Base-by-base conservation (phyloP, 2,888 invertebrate genomes). In the Drosophila sordidula region DNA sequence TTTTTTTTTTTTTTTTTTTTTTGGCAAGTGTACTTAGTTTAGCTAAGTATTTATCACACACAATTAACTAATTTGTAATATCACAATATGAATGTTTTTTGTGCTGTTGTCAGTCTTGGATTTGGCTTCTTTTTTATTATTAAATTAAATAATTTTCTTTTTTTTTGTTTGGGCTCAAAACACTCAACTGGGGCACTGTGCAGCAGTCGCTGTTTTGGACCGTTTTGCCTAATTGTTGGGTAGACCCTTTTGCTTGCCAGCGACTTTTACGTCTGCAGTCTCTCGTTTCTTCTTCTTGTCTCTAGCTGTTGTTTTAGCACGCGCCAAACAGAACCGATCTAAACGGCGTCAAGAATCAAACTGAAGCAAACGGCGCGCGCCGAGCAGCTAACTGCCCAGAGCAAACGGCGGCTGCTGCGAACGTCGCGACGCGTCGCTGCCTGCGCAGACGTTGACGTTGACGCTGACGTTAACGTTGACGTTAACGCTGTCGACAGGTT, bases 321-420 rank as follows among this genome's bases (percentile, higher is more conserved):
- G 66, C 63, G 54, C 62, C 66, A 61, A 78, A 72, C 80, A 91
- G 90, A 91, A 91, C 92, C 91, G 92, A 92, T 91, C 92, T 91
- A 91, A 90, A 89, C 92, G 90, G 91, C 91, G 90, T 89, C 91
- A 91, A 92, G 92, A 92, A 92, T 91, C 89, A 90, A 92, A 92
- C 92, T 92, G 90, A 92, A 78, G 73, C 84, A 72, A 78, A 63
- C 70, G 70, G 76, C 80, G 74, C 78, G 67, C 75, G 78, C 75
- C 76, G 46, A 52, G 50, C 55, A 54, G 45, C 61, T 63, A 65
- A 58, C 67, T 39, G 61, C 46, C 47, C 42, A 47, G 50, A 50
- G 67, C 50, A 47, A 42, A 67, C 49, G 47, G 50, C 22, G 29
- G 50, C 57, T 66, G 62, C 22, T 55, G 66, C 42, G 51, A 42